Evolutionary conservation across 2,797 vertebrate genomes (phyloP), one percentile per base, ranked within the genome.

Genomic region (Tolypeutes matacus): DNA sequence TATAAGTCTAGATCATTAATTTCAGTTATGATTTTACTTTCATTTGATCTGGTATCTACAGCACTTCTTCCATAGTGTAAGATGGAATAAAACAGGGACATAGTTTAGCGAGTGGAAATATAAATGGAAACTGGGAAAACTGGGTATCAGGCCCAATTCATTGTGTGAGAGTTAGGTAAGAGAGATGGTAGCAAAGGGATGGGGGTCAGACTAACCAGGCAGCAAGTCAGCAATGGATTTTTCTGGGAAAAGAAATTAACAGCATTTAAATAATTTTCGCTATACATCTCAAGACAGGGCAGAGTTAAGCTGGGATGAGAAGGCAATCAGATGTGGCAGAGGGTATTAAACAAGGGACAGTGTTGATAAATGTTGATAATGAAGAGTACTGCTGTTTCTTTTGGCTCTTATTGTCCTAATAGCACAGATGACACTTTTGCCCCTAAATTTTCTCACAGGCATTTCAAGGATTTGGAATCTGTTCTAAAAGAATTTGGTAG

Each of bases 1-100:
- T 81, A 2, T 58, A 86, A 86, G 27, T 93, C n/a, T 91, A 73
- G 14, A 75, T 92, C 58, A 34, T 89, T 92, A 39, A 64, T 81
- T 96, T 65, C 65, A 36, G 77, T n/a, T 62, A 12, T 72, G 49
- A 42, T 65, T 77, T 77, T 87, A 51, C 13, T 23, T 31, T 51
- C 93, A 14, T 31, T 80, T 14, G 9, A 60, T 51, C 34, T 60
- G 4, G 4, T 86, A 17, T 42, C 36, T 70, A 36, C 7, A 69
- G 12, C 6, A 58, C 17, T 60, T 81, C 46, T 81, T 69, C 31
- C 23, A 86, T 60, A 72, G 2, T 67, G 0, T 86, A 56, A 29
- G 65, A 81, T 60, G 39, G 0, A 34, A 56, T 58, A 4, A 65
- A 90, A 73, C 7, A 83, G 8, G 69, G 27, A 5, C 14, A 62